Evolutionary conservation across 2,113 vertebrate genomes (phyloP), one percentile per base, ranked within the genome.

Genomic region (Perca schrenkii): DNA sequence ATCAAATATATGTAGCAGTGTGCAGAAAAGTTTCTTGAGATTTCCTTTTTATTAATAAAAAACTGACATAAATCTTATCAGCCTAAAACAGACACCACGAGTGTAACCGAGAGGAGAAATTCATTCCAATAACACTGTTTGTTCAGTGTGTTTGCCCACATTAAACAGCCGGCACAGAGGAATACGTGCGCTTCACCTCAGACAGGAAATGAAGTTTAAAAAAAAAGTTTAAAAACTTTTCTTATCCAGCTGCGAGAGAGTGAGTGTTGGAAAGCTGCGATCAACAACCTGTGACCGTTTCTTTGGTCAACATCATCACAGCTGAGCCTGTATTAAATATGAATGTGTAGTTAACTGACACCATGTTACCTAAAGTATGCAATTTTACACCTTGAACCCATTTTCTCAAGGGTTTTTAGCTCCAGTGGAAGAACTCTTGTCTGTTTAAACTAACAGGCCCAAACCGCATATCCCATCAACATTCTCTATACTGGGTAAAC

Each of bases 31-130:
- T 56, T 56, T 62, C 65, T 4, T 34, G 34, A 34, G 5, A 34
- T 34, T 34, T 34, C 19, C 1, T 34, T 19, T 62, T 74, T 25
- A n/a, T 31, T 22, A 22, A n/a, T 12, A 47, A 54, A 8, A 61
- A 16, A 43, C 7, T 15, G 31, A 21, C 21, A 22, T 2, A 28
- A 22, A 4, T 63, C 58, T 63, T 40, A 40, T 64, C 49, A 53
- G 60, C 15, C 14, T 43, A 5, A 40, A 63, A 54, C 72, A 53
- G 60, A 53, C 31, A 43, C 8, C 72, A 40, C 1, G 10, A 5
- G 60, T 40, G 52, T 47, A 28, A 14, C 43, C 19, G 54, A 62
- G 50, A 62, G 47, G 21, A 84, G 70, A 56, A 25, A 75, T 50
- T 47, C 15, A 68, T 49, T 68, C 36, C 47, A 77, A 56, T n/a